Conservation (phyloP, 2,888 invertebrate genomes). For the Oasisia sp. region DNA sequence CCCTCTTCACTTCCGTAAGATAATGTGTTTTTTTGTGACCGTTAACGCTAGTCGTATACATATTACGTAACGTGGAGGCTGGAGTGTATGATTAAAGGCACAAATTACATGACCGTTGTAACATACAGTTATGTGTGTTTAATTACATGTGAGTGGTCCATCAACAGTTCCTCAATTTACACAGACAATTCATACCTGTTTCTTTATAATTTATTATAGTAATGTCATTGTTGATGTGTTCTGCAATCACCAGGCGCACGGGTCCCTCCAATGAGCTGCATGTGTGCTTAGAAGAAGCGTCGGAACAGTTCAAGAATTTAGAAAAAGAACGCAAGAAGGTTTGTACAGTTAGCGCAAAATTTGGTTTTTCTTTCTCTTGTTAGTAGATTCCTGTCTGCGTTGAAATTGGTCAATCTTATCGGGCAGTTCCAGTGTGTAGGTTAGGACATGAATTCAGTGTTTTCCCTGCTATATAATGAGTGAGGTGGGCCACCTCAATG, state of each 20-base stretch:
- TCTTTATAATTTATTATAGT: neutral
- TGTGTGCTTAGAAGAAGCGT: constrained; percentile 79
- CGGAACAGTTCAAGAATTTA: constrained; percentile 81
- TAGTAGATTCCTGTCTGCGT: no score
- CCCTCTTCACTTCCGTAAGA: neutral
- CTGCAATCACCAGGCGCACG: constrained; percentile 63
- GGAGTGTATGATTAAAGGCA: neutral
- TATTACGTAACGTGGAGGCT: no score
- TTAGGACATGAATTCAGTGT: no score
- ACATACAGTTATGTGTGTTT: neutral
- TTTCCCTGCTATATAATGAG: no score
- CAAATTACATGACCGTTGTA: neutral
- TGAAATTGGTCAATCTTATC: no score
- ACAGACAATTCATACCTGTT: neutral
- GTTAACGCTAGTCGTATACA: no score
- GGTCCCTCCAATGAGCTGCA: constrained; percentile 72
- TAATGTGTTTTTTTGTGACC: neutral
- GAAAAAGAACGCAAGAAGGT: constrained; percentile 82
- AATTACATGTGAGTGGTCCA: neutral
- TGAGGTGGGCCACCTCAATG: no score
- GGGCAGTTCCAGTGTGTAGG: no score
- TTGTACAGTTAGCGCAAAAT: constrained; percentile 22
- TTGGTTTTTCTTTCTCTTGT: no score
- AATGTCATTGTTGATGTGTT: neutral
- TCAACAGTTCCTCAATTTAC: no score